Base-by-base conservation (phyloP, 2,797 vertebrate species). In the Channa striata region DNA sequence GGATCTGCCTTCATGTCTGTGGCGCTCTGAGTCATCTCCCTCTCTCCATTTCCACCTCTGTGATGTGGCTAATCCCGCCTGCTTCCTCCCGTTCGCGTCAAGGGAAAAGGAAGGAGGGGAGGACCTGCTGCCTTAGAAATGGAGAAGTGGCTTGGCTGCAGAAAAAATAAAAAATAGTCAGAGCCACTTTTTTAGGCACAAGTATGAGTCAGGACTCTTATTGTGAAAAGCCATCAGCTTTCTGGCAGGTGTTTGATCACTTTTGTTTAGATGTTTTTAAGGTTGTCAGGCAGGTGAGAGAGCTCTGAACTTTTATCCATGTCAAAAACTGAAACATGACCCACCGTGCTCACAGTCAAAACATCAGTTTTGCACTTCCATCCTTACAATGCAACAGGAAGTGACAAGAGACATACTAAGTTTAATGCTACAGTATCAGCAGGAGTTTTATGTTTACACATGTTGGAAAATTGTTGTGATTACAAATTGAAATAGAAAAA, bases 41-140 rank as follows among this genome's bases (percentile, higher is more conserved):
- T 53, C 67, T 74, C 57, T 48, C 14, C 8, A 51, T 71, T 66
- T 59, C 65, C 62, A 52, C 65, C 72, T 53, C 63, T 79, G 73
- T 86, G 84, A 81, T 81, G 81, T 60, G 68, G 64, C 52, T 83
- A 50, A 81, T 80, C 78, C 73, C 11, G 47, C 62, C 54, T 11
- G 59, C 60, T 52, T 36, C 64, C 57, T 50, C 54, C 43, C n/a
- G 23, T 25, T 72, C 53, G 58, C 66, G 60, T 77, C 59, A 72
- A 57, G 60, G 69, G 53, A 36, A 34, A 47, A 2, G 43, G 16
- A 30, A 34, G 7, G 25, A 64, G 72, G 37, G 57, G 74, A 61
- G 42, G 36, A 62, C 54, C 68, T 2, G 19, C 68, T 34, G 72
- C 48, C 73, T 68, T 54, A 74, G 78, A 83, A 78, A 82, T 40